A percentile compares a stretch with the other conserved stretches of the same genome.
phyloP scores from a whole-genome alignment of 2,113 vertebrate species.

The Rhinogobius similis region DNA sequence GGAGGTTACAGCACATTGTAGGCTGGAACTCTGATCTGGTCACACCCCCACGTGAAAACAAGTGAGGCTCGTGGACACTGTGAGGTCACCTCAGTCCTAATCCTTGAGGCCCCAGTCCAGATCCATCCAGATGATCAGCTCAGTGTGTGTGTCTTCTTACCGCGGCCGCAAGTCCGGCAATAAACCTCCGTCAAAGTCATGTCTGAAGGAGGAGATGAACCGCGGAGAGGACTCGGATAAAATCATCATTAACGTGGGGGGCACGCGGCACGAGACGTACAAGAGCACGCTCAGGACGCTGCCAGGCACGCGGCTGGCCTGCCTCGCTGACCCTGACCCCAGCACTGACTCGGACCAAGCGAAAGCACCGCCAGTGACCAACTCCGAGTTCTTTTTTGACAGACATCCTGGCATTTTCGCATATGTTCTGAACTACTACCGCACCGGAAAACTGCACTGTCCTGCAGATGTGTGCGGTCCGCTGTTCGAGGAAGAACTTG shows the following conservation, averaged over 20 bases:
- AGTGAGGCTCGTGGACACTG: conserved; percentile 10
- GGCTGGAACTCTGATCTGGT: conserved; percentile 21
- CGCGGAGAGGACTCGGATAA: conserved; percentile 94
- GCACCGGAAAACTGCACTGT: conserved; percentile 97
- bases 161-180: conserved; percentile 98
- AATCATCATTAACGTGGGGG: conserved; percentile 95
- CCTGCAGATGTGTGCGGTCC: conserved; percentile 96
- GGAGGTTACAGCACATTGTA: conserved; percentile 37
- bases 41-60: conserved; percentile 3
- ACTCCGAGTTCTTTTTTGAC: conserved; percentile 92
- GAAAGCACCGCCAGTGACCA: conserved; percentile 53
- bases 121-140: conserved; percentile 89
- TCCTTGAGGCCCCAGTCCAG: conserved; percentile 1
- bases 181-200: conserved; percentile 98
- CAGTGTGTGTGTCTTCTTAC: conserved; percentile 99
- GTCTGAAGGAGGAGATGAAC: conserved; percentile 96
- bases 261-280: conserved; percentile 97
- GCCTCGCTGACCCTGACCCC: conserved; percentile 87
- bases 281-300: conserved; percentile 92
- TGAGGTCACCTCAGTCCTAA: neutral
- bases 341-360: conserved; percentile 77
- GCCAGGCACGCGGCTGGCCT: conserved; percentile 93
- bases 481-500: conserved; percentile 96
- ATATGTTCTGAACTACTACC: conserved; percentile 97
- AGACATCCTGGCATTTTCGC: conserved; percentile 96